A percentile compares a stretch with the other conserved stretches of the same genome.
Conservation (phyloP, 2,888 invertebrate species). For the Hydroisotoma schaefferi region DNA sequence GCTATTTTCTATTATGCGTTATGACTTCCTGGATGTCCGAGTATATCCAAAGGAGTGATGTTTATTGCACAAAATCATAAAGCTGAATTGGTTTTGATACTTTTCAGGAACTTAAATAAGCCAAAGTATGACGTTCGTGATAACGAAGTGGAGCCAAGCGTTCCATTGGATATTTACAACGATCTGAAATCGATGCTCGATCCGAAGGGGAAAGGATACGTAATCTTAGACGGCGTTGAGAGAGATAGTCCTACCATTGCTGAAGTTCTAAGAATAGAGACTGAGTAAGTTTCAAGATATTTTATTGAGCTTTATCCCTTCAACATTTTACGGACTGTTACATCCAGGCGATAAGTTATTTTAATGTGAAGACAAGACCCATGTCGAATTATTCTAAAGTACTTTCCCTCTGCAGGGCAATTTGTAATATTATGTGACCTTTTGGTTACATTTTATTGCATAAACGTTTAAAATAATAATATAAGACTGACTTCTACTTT, state of each 20-base stretch:
- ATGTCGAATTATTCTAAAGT: not conserved
- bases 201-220: conserved; percentile 53
- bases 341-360: conserved; percentile 3
- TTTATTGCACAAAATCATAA: too few relatives aligned
- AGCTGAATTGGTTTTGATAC: not conserved
- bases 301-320: too few relatives aligned
- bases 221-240: conserved; percentile 58
- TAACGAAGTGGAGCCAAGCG: conserved; percentile 36
- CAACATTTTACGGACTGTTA: not conserved
- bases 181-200: conserved; percentile 44
- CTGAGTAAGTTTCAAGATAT: conserved; percentile 56
- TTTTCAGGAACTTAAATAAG: conserved; percentile 40
- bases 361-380: not conserved
- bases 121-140: conserved; percentile 37
- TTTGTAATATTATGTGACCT: not conserved
- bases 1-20: conserved; percentile 1
- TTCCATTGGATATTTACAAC: conserved; percentile 36
- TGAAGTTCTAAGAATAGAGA: conserved; percentile 62
- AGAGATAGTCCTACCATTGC: conserved; percentile 68
- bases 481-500: too few relatives aligned
- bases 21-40: conserved; percentile 1
- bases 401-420: not conserved
- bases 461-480: too few relatives aligned
- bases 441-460: too few relatives aligned
- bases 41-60: too few relatives aligned